Base-by-base conservation (phyloP, 2,888 invertebrate species). In the Dasysyrphus tricinctus region DNA sequence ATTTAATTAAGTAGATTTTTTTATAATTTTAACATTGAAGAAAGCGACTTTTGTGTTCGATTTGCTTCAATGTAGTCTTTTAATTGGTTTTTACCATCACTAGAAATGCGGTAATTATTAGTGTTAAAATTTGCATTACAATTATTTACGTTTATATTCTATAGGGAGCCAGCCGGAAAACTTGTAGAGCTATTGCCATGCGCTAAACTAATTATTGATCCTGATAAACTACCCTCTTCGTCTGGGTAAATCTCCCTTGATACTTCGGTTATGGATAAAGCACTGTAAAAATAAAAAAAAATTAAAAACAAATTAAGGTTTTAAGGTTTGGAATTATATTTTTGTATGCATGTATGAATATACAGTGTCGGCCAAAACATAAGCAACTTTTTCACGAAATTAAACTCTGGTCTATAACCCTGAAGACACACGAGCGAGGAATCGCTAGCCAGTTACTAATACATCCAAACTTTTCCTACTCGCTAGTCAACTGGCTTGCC, bases 121-220 rank as follows among this genome's bases (percentile, higher is more conserved):
- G 88, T 88, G 77, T 83, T 91, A 90, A 91, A 90, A 91, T 90
- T 91, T 90, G 90, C 90, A 90, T 91, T 91, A 89, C 89, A 90
- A 90, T 90, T 88, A 88, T 88, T 90, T 88, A 76, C 81, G 89
- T 90, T 89, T 90, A 89, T 91, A 90, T 92, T 92, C 94, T 95
- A 95, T 91, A 95, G 95, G 93, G 95, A 96, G 93, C 96, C 96
- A 91, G 97, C 96, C 89, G 97, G 97, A 93, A 97, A 97, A 93
- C 97, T 97, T 91, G 97, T 97, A 90, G 97, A 97, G 93, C 97
- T 98, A 94, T 97, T 97, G 94, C 97, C 97, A 94, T 97, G 97
- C 89, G 97, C 97, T 93, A 98, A 95, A 93, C 98, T 98, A 91
- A 97, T 94, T 96, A 98, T 97, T 90, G 98, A 98, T 90, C 98